These are phyloP conservation scores for Ips typographus DNA, from an alignment of 1,140 invertebrate species.

Conservation along the genomic window DNA sequence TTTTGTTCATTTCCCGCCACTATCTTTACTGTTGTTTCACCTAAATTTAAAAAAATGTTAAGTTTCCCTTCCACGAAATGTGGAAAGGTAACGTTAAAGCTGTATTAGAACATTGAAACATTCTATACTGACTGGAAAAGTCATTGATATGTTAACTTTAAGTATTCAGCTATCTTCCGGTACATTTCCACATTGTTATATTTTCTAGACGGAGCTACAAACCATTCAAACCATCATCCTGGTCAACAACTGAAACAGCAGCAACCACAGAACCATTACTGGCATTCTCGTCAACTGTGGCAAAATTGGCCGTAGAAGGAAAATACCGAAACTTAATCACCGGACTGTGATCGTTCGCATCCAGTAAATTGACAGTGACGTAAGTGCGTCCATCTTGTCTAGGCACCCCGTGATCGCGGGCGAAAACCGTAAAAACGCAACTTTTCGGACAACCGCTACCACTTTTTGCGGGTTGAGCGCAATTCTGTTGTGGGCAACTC, in stretches of 20 bases:
- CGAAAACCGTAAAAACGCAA: constrained; percentile 93
- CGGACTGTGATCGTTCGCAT: constrained; percentile 94
- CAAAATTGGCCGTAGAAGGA: constrained; percentile 76
- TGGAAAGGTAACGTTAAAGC: not conserved
- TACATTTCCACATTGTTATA: too few relatives aligned
- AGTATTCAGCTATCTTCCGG: too few relatives aligned
- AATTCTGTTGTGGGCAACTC: constrained; percentile 75
- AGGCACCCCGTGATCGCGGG: constrained; percentile 87
- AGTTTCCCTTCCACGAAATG: not conserved
- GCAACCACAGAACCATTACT: constrained; percentile 87
- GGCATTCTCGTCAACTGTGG: constrained; percentile 93
- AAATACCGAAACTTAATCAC: constrained; percentile 89
- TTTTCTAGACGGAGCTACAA: not conserved
- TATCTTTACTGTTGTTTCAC: constrained; percentile 78
- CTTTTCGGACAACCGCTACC: constrained; percentile 75
- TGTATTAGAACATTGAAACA: not conserved
- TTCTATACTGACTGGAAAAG: too few relatives aligned
- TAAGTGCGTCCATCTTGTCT: constrained; percentile 90
- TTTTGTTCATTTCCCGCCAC: constrained; percentile 85
- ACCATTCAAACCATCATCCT: constrained; percentile 88
- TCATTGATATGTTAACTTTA: too few relatives aligned
- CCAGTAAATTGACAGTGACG: constrained; percentile 89
- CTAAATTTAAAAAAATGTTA: constrained; percentile 4
- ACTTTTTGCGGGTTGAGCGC: constrained; percentile 52
- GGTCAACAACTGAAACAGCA: constrained; percentile 88